These are phyloP conservation scores for Bubalus kerabau DNA, from an alignment of 2,113 vertebrate genomes.

Conservation along the genomic window DNA sequence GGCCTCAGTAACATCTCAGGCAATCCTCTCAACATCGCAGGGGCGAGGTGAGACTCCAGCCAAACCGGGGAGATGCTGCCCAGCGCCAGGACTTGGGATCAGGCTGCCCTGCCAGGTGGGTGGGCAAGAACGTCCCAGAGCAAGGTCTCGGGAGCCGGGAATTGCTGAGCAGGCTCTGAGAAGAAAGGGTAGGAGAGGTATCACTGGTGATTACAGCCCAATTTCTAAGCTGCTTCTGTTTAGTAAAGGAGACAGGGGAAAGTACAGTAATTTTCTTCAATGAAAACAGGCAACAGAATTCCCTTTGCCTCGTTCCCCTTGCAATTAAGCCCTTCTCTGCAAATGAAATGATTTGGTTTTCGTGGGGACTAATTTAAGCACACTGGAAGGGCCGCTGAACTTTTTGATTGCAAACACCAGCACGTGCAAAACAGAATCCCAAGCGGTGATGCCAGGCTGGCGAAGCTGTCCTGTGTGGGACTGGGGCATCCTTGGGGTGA, in stretches of 20 bases:
- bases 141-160: accelerated
- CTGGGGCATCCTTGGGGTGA: accelerated
- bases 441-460: neutral
- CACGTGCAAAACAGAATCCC: neutral
- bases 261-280: slow-evolving; percentile 73
- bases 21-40: accelerated
- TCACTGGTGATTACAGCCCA: neutral
- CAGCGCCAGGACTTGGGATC: neutral
- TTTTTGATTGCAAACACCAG: slow-evolving; percentile 63
- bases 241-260: slow-evolving; percentile 45
- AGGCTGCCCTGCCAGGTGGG: neutral
- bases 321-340: slow-evolving; percentile 74
- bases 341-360: slow-evolving; percentile 73
- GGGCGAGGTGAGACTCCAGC: neutral
- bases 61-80: neutral
- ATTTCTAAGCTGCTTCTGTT: slow-evolving; percentile 32
- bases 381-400: slow-evolving; percentile 66
- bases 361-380: slow-evolving; percentile 66
- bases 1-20: accelerated
- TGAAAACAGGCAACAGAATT: slow-evolving; percentile 74
- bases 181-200: neutral
- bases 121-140: too few species aligned
- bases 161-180: neutral
- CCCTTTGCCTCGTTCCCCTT: slow-evolving; percentile 66
- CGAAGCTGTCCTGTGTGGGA: accelerated